Conservation (phyloP, 2,797 vertebrate species). For the Podarcis lilfordi region DNA sequence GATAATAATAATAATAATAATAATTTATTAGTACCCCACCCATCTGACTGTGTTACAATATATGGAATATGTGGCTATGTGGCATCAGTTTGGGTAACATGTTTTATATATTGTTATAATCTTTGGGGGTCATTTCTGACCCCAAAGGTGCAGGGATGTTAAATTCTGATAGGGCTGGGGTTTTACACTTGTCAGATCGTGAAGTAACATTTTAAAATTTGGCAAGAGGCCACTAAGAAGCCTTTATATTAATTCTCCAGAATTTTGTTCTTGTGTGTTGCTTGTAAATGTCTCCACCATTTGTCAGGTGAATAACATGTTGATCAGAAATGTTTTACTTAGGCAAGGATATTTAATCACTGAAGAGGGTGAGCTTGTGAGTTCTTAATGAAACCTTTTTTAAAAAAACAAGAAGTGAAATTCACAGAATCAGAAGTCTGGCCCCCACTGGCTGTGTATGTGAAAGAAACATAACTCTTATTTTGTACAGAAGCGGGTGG, state of each 20-base stretch:
- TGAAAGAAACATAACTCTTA: constrained; percentile 14
- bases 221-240: not conserved
- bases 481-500: constrained; percentile 23
- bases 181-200: not conserved
- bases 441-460: not conserved
- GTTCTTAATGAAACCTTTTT: constrained; percentile 31
- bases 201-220: not conserved
- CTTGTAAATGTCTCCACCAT: constrained; percentile 1
- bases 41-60: not conserved
- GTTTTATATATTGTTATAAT: not conserved
- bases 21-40: too few relatives aligned
- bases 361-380: constrained; percentile 36
- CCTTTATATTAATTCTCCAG: not conserved
- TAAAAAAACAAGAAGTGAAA: constrained; percentile 29
- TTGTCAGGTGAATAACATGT: constrained; percentile 7
- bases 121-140: not conserved
- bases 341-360: constrained; percentile 43
- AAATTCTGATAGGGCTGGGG: not conserved
- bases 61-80: not conserved
- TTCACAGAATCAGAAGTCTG: not conserved
- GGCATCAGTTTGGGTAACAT: not conserved
- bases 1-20: too few relatives aligned
- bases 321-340: constrained; percentile 44
- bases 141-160: not conserved
- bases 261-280: not conserved